Conservation (phyloP, 2,888 invertebrate species). For the Apodemia mormo region DNA sequence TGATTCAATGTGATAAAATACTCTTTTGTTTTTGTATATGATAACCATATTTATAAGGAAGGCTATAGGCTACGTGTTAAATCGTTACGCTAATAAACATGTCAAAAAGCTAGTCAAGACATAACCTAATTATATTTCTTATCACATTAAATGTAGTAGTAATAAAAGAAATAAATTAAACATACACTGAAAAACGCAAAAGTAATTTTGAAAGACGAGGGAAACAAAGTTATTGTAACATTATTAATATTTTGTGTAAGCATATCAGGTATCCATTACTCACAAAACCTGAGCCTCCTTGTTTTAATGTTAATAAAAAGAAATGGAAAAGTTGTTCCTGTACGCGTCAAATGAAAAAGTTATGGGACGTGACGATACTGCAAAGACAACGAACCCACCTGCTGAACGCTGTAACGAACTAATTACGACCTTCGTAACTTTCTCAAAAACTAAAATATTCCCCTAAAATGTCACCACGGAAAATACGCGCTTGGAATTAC, state of each 20-base stretch:
- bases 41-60: no score
- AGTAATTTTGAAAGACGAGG: neutral
- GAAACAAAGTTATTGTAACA: neutral
- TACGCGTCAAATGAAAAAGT: conserved; percentile 81
- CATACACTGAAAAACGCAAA: neutral
- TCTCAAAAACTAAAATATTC: conserved; percentile 79
- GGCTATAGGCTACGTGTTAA: no score
- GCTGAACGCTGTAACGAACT: conserved; percentile 66
- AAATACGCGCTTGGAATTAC: conserved; percentile 62
- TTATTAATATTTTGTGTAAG: conserved; percentile 45
- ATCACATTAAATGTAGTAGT: no score
- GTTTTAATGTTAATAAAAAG: conserved; percentile 80
- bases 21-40: no score
- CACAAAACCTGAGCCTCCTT: conserved; percentile 76
- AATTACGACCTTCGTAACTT: conserved; percentile 78
- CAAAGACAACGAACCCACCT: conserved; percentile 68
- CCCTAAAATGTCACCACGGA: conserved; percentile 74
- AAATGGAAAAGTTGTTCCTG: conserved; percentile 76
- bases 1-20: no score
- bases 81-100: no score
- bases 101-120: no score
- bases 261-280: conserved; percentile 67
- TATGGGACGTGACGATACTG: conserved; percentile 79
- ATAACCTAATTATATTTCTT: no score
- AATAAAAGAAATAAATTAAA: neutral